phyloP scores from a whole-genome alignment of 2,113 vertebrate species.

The Synodontis membranacea region DNA sequence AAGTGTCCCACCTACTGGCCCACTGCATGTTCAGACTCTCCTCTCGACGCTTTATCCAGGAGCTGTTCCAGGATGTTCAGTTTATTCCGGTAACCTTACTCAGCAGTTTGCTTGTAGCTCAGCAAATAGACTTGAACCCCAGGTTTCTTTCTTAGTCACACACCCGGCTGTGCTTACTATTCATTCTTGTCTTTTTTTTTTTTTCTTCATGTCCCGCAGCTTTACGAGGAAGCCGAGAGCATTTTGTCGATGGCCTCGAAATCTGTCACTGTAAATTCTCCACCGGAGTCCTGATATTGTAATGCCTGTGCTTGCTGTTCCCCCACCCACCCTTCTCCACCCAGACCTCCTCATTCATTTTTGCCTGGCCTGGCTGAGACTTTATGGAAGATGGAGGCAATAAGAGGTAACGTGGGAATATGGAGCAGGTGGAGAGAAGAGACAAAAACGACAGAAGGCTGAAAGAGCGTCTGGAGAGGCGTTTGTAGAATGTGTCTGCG shows the following conservation, averaged over 20 bases:
- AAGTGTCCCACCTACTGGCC: constrained; percentile 91
- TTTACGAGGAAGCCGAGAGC: constrained; percentile 96
- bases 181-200: background rate
- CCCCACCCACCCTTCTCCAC: constrained; percentile 44
- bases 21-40: constrained; percentile 94
- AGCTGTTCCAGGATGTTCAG: constrained; percentile 97
- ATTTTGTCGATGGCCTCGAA: constrained; percentile 82
- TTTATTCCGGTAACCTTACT: constrained; percentile 83
- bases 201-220: constrained; percentile 65
- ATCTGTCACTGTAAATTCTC: constrained; percentile 71
- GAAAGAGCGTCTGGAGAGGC: background rate
- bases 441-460: background rate
- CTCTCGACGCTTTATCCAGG: constrained; percentile 96
- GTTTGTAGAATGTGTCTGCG: background rate
- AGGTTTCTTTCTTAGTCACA: background rate
- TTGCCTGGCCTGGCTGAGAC: constrained; percentile 42
- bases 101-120: background rate
- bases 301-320: constrained; percentile 10
- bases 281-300: constrained; percentile 83
- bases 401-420: constrained; percentile 45
- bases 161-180: background rate
- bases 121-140: background rate
- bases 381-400: constrained; percentile 29
- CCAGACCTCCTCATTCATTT: constrained; percentile 49
- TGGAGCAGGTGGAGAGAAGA: constrained; percentile 67